Evolutionary conservation across 2,797 vertebrate species (phyloP).

Genomic region (Ceryle rudis): DNA sequence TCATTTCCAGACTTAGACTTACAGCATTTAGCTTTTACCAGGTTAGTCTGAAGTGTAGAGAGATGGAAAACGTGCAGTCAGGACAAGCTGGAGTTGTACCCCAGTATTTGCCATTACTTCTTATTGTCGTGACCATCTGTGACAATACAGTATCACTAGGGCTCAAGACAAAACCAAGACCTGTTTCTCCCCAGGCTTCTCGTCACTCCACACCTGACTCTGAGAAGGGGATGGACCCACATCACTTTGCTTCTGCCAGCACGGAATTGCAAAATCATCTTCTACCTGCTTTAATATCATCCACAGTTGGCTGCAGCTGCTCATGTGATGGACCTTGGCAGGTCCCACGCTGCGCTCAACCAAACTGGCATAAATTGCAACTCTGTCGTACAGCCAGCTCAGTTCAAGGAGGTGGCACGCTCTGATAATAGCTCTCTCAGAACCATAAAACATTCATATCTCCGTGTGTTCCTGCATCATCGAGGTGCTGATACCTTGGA

Average conservation of each 20-base stretch:
- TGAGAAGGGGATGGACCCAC: background rate
- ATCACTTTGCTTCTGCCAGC: background rate
- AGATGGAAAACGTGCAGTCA: background rate
- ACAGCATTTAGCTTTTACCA: background rate
- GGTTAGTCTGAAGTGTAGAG: background rate
- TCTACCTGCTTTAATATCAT: background rate
- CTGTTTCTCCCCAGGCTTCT: background rate
- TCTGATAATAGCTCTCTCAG: background rate
- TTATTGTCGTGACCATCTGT: background rate
- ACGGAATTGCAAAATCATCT: background rate
- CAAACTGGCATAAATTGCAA: slow-evolving; percentile 5
- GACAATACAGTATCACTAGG: background rate
- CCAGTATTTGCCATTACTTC: background rate
- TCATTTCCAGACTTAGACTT: background rate
- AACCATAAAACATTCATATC: background rate
- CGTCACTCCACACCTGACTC: background rate
- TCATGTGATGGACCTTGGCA: background rate
- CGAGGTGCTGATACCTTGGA: background rate
- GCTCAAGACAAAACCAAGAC: background rate
- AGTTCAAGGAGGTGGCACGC: background rate
- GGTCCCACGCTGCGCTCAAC: background rate
- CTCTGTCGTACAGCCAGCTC: background rate
- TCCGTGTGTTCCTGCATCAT: background rate
- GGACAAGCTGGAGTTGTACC: background rate
- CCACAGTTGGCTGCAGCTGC: background rate